Conservation (phyloP, 2,888 invertebrate species). For the Mythimna loreyi region DNA sequence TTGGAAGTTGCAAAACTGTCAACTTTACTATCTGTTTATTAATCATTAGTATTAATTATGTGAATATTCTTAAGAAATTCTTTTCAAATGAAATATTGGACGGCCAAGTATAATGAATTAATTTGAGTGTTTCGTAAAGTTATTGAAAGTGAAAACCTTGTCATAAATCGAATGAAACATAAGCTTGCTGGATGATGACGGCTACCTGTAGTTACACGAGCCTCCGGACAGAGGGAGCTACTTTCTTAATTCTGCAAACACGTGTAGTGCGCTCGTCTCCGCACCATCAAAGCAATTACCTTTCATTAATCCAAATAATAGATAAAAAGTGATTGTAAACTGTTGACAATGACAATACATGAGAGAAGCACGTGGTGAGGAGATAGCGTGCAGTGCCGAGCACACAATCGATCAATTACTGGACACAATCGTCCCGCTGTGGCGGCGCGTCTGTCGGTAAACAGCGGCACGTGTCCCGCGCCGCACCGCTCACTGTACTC, state of each 20-base stretch:
- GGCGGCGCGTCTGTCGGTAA: constrained; percentile 19
- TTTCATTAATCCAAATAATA: not conserved
- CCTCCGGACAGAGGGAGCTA: not conserved
- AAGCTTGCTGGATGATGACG: not conserved
- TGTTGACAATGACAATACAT: not conserved
- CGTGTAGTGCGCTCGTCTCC: not conserved
- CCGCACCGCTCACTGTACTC: not conserved
- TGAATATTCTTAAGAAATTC: constrained; percentile 32
- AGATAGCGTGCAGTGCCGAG: not conserved
- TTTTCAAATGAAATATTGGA: constrained; percentile 12
- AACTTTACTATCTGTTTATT: constrained; percentile 31
- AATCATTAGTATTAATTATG: constrained; percentile 41
- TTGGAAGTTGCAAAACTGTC: constrained; percentile 22
- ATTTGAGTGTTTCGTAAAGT: constrained; percentile 24
- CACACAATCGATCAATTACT: constrained; percentile 28
- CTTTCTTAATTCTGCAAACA: not conserved
- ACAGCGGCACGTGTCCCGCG: constrained; percentile 28
- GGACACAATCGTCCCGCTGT: not conserved
- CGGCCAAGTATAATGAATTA: constrained; percentile 25
- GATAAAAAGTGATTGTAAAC: constrained; percentile 3
- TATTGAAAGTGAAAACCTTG: constrained; percentile 17
- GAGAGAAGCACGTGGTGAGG: not conserved
- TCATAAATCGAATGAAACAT: constrained; percentile 5
- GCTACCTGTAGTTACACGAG: not conserved
- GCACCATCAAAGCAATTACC: not conserved